A percentile compares a stretch with the other conserved stretches of the same genome.
phyloP scores from a whole-genome alignment of 1,140 invertebrate genomes.

The Zaprionus camerounensis region DNA sequence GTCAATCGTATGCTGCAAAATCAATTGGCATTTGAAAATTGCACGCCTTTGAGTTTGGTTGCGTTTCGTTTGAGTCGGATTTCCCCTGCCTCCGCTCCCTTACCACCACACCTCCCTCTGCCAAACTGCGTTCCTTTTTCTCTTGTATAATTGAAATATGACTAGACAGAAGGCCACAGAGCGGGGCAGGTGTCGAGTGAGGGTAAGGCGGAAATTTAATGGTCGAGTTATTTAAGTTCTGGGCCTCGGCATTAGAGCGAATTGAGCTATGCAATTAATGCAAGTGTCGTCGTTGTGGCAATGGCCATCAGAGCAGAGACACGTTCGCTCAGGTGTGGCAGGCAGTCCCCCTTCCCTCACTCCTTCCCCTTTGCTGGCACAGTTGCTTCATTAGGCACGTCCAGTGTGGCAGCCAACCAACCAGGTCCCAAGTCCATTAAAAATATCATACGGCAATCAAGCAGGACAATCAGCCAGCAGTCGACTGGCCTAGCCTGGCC shows the following conservation, averaged over 20 bases:
- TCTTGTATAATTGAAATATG: conserved; percentile 77
- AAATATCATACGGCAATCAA: conserved; percentile 36
- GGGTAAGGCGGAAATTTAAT: conserved; percentile 30
- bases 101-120: background rate
- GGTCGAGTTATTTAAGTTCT: conserved; percentile 61
- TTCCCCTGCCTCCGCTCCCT: background rate
- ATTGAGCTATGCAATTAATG: conserved; percentile 76
- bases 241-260: conserved; percentile 51
- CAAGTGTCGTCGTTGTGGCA: conserved; percentile 56
- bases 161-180: conserved; percentile 19
- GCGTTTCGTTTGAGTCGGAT: conserved; percentile 36
- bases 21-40: conserved; percentile 81
- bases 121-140: background rate
- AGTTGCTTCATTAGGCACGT: conserved; percentile 60
- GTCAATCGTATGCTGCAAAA: conserved; percentile 51
- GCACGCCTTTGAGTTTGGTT: conserved; percentile 68
- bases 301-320: conserved; percentile 36
- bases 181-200: background rate
- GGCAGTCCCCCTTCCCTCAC: background rate
- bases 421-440: conserved; percentile 44
- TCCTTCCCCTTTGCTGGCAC: background rate
- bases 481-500: background rate
- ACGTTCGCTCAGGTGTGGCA: conserved; percentile 40
- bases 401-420: conserved; percentile 3
- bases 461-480: background rate